Evolutionary conservation across 2,888 invertebrate species (phyloP), one percentile per base, ranked within the genome.

Genomic region (Biston betularia): DNA sequence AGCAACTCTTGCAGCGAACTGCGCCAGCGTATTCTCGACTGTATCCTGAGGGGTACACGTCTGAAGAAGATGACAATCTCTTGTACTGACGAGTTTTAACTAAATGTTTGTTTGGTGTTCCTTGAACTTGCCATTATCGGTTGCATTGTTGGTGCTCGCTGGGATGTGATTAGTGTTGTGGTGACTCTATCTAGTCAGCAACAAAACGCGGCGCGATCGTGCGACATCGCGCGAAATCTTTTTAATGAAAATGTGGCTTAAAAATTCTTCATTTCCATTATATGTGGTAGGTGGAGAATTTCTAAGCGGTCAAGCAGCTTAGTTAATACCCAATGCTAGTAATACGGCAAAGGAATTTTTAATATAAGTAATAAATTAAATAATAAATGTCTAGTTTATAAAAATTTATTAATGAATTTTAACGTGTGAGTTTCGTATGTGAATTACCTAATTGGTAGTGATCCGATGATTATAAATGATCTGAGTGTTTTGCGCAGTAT

Each of bases 131-230:
- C 71, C 70, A 69, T 68, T 72, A 74, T 71, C 72, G 73, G 68
- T 69, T 67, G 61, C 67, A 53, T 58, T 60, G 61, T 68, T 68
- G 72, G 70, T 71, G 70, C 65, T 69, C 69, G 72, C 59, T 67
- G 67, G 14, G 55, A 40, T 63, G 62, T 66, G 73, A 70, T 56
- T 68, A 72, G 79, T 76, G 75, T 80, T 83, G 79, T 77, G 79
- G 78, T 79, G 79, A 80, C 80, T 80, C 73, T 73, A 74, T 86
- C 87, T 88, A 88, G 88, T 88, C 88, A 84, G 75, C 81, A 79
- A 82, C 75, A 73, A 67, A 38, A 45, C 54, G 70, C 69, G 80
- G 67, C 69, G 81, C 75, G 77, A 73, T 78, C 72, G 76, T 75
- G 73, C 76, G 71, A 73, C 54, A 42, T 14, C 46, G 48, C 69